These are phyloP conservation scores for Caenorhabditis sulstoni DNA, from an alignment of 2,888 invertebrate species.

Conservation along the genomic window DNA sequence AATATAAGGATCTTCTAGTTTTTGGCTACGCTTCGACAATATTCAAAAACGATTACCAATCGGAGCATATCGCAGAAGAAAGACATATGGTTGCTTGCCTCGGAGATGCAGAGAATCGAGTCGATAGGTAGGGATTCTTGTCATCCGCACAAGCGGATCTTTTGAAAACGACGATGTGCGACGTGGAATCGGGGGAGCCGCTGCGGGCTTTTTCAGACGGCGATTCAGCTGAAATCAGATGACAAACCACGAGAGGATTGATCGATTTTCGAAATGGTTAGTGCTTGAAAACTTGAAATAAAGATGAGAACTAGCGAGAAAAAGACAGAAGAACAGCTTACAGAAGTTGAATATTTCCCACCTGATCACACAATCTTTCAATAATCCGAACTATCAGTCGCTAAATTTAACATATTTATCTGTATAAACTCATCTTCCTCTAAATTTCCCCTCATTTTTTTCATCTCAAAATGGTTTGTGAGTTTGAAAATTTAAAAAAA, in stretches of 20 bases:
- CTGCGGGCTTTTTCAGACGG: constrained; percentile 2
- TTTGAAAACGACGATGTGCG: not conserved
- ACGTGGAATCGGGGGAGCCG: not conserved
- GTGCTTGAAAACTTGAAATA: constrained; percentile 3
- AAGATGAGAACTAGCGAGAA: not conserved
- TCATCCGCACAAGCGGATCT: not conserved
- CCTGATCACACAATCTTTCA: not conserved
- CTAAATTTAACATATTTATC: not conserved
- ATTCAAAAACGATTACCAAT: constrained; percentile 61
- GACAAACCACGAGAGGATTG: not conserved
- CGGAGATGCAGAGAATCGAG: constrained; percentile 64
- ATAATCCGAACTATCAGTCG: not conserved
- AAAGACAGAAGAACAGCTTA: constrained; percentile 4
- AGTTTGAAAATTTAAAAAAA: not conserved
- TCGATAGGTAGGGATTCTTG: constrained; percentile 63
- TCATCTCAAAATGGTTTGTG: not conserved
- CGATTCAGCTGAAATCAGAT: not conserved
- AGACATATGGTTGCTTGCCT: constrained; percentile 73
- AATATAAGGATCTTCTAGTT: constrained; percentile 65
- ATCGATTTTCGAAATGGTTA: constrained; percentile 12
- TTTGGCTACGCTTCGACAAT: constrained; percentile 75
- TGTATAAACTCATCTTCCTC: not conserved
- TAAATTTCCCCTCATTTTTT: not conserved
- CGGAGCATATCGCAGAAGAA: constrained; percentile 69
- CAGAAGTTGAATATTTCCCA: constrained; percentile 28